phyloP scores from a whole-genome alignment of 2,888 invertebrate genomes.

The Drosophila macrospina region DNA sequence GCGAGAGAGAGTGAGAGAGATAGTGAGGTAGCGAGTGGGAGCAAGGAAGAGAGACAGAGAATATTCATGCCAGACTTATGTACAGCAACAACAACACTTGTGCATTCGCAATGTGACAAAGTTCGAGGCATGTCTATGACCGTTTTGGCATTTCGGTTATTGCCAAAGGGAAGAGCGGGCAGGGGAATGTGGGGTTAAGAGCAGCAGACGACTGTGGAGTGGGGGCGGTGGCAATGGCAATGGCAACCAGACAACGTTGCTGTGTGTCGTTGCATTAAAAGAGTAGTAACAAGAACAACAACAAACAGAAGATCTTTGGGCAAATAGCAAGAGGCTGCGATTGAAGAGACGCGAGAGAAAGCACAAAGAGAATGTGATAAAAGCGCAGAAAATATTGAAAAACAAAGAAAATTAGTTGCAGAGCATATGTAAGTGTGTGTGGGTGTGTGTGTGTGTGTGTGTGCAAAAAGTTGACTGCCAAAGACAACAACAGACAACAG shows the following conservation, averaged over 20 bases:
- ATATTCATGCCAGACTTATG: conserved; percentile 32
- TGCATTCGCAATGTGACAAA: conserved; percentile 66
- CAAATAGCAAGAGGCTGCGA: conserved; percentile 26
- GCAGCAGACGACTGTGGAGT: conserved; percentile 25
- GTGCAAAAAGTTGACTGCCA: conserved; percentile 65
- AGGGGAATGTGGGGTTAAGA: neutral
- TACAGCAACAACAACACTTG: conserved; percentile 12
- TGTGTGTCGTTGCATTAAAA: conserved; percentile 54
- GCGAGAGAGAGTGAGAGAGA: neutral
- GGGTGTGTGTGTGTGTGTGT: conserved; percentile 29
- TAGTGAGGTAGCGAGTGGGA: conserved; percentile 3
- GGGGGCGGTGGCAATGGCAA: neutral
- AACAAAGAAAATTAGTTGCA: conserved; percentile 79
- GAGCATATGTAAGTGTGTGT: conserved; percentile 29
- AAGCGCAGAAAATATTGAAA: conserved; percentile 72
- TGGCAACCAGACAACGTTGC: conserved; percentile 35
- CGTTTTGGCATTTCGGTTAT: conserved; percentile 53
- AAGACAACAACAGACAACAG: conserved; percentile 60
- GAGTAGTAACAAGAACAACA: conserved; percentile 48
- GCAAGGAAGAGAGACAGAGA: neutral
- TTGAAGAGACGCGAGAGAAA: conserved; percentile 14
- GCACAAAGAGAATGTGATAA: conserved; percentile 36
- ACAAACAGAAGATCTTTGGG: conserved; percentile 40
- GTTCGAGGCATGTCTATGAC: conserved; percentile 68
- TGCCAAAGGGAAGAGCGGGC: neutral